Evolutionary conservation across 2,888 invertebrate genomes (phyloP), one percentile per base, ranked within the genome.

Genomic region (Hemaris fuciformis): DNA sequence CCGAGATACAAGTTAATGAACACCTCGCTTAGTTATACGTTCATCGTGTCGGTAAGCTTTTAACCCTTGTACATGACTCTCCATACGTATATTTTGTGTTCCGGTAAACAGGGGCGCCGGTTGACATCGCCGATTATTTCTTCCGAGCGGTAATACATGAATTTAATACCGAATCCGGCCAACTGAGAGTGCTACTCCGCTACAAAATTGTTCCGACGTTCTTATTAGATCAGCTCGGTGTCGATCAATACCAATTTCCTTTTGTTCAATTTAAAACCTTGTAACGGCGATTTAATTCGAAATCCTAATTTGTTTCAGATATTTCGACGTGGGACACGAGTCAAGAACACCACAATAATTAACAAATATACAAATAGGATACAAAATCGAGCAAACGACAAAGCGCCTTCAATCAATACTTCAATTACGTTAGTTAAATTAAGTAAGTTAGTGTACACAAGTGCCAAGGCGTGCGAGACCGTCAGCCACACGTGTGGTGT

Each of bases 301-400:
- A 70, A 69, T 76, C 78, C 77, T 81, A 73, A 75, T 84, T 88
- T 90, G 90, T 91, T 91, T 76, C 91, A 91, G 91, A 87, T 84
- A 74, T 74, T 68, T 70, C 74, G 68, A 77, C 73, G 74, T 75
- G 83, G 78, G 81, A 79, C 79, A 76, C 73, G 73, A 79, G 70
- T 10, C 48, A 7, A 48, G 25, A 25, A 15, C 25, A 73, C 69
- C 68, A 77, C 72, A 76, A 67, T 70, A 75, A 66, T 72, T 69
- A 68, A 72, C 68, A 72, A 76, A 73, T 75, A 78, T 68, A 72
- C 31, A 70, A 72, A 65, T 72, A 79, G 65, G n/a, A 70, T 72
- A 76, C 75, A 64, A 72, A 78, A 81, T 76, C 75, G 74, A 85
- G 75, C 70, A 83, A 87, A 81, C 84, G 81, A 87, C 84, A 68